Evolutionary conservation across 1,140 invertebrate species (phyloP).

Genomic region (Hypsibius dujardini): DNA sequence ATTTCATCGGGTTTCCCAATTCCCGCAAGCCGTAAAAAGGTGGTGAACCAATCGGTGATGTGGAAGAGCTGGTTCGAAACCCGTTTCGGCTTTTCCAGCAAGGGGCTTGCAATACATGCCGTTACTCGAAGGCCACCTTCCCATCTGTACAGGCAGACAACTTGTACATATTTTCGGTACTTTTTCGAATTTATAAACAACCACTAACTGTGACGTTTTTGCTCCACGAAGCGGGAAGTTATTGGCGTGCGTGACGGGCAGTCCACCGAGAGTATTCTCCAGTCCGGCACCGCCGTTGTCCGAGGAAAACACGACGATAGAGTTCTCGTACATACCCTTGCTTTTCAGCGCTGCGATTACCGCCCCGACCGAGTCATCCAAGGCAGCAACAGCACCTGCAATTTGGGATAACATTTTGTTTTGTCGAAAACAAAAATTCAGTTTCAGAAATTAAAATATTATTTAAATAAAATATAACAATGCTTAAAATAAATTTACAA

Average conservation of each 20-base stretch:
- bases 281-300: slow-evolving; percentile 69
- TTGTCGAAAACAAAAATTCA: too few relatives aligned
- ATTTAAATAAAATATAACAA: neutral
- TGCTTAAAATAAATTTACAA: neutral
- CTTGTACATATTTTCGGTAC: too few relatives aligned
- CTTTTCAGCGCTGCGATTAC: slow-evolving; percentile 50
- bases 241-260: slow-evolving; percentile 36
- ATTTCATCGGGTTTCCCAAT: neutral
- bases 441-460: too few relatives aligned
- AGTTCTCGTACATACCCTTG: slow-evolving; percentile 48
- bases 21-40: slow-evolving; percentile 38
- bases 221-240: slow-evolving; percentile 75
- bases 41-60: slow-evolving; percentile 74
- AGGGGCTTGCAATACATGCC: slow-evolving; percentile 59
- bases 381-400: slow-evolving; percentile 53
- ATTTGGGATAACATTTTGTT: too few relatives aligned
- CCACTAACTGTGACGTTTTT: slow-evolving; percentile 40
- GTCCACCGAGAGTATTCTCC: slow-evolving; percentile 51
- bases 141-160: slow-evolving; percentile 41
- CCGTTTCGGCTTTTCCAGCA: slow-evolving; percentile 36
- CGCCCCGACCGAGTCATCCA: slow-evolving; percentile 64
- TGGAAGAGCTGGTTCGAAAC: slow-evolving; percentile 54
- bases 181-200: too few relatives aligned
- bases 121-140: slow-evolving; percentile 68
- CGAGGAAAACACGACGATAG: slow-evolving; percentile 62